Base-by-base conservation (phyloP, 2,797 vertebrate species). In the Natrix natrix region DNA sequence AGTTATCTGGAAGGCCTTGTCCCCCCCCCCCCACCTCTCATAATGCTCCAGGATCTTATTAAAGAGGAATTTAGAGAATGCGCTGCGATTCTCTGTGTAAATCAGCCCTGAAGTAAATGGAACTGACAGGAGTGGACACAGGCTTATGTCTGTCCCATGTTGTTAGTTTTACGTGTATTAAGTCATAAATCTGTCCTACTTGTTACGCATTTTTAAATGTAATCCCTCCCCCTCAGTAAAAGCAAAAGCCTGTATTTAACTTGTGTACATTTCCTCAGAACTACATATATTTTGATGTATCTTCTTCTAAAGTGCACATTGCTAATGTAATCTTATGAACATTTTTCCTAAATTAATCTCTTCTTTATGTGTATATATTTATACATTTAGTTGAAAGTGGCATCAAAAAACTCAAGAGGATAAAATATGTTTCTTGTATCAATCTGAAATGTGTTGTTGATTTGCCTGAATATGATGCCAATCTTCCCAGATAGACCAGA, bases 41-140 rank as follows among this genome's bases (percentile, higher is more conserved):
- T 59, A 90, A 93, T n/a, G 57, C 87, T 63, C 56, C 66, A 83
- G 86, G 66, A 69, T 93, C 43, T 78, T 90, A 90, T 94, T 92
- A 94, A 91, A 59, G 26, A 83, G n/a, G 37, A 59, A 48, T 86
- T 93, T 86, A 86, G 78, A 89, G 48, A 91, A 83, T 14, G 3
- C 5, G 8, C 11, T 52, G 3, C 14, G 66, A 55, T 83, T 32
- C 88, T 86, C 0, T 1, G 63, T 37, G 54, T 2, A 0, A 91
- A 60, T 48, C 17, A 16, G 32, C 0, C 0, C 89, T 87, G 92
- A 90, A 89, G 37, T 26, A 56, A 86, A 37, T n/a, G 17, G 92
- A 90, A 54, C 88, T 91, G 54, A 32, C 55, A 86, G 8, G 54
- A n/a, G 8, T 32, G 37, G 56, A 59, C 56, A 43, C 14, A 60